A percentile compares a stretch with the other conserved stretches of the same genome.
phyloP scores from a whole-genome alignment of 2,113 vertebrate species.

The Dasyornis broadbenti region DNA sequence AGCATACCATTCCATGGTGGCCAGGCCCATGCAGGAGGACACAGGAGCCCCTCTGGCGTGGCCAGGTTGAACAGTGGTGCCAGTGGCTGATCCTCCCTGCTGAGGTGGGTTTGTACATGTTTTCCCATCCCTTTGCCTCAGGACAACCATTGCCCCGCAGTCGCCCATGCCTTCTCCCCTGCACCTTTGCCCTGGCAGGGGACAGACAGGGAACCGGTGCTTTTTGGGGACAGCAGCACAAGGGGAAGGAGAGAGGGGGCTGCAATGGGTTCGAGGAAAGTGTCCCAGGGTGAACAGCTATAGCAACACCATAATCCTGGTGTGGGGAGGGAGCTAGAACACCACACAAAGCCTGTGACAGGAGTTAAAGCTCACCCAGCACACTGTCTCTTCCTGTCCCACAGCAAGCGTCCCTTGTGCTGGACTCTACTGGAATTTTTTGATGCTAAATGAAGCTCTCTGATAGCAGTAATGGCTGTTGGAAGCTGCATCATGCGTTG shows the following conservation, averaged over 20 bases:
- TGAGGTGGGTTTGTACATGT: background rate
- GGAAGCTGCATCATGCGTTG: background rate
- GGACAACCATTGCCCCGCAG: background rate
- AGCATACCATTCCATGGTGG: too few relatives aligned
- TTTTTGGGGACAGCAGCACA: too few relatives aligned
- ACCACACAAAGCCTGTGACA: background rate
- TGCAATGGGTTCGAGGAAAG: background rate
- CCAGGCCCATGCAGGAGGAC: background rate
- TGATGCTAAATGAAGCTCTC: background rate
- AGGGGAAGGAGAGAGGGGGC: fast-evolving
- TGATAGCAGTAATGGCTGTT: background rate
- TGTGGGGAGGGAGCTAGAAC: background rate
- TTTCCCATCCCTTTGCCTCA: background rate
- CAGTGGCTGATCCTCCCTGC: fast-evolving
- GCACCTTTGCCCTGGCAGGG: background rate
- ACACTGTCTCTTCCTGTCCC: background rate
- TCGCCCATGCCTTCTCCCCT: fast-evolving
- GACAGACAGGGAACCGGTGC: too few relatives aligned
- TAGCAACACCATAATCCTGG: fast-evolving
- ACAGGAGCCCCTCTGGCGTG: background rate
- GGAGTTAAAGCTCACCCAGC: background rate
- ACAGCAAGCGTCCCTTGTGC: background rate
- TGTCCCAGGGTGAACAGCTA: background rate
- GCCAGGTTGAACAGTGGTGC: background rate
- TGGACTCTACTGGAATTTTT: background rate